phyloP scores from a whole-genome alignment of 2,797 vertebrate genomes.

The Lerista edwardsae region DNA sequence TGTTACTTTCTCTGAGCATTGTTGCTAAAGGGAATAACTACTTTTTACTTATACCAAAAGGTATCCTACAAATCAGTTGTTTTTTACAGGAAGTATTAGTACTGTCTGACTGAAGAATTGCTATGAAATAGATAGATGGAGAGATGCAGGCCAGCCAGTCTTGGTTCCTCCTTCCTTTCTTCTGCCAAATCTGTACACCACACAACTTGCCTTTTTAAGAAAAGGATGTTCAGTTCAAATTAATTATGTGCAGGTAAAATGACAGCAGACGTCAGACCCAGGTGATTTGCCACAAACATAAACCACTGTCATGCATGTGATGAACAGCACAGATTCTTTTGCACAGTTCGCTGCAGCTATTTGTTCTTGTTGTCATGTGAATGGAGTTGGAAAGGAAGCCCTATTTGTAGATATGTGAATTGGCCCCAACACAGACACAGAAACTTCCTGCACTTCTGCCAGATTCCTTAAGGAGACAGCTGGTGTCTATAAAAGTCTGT shows the following conservation, averaged over 20 bases:
- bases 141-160: neutral
- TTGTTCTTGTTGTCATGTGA: neutral
- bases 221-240: neutral
- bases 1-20: neutral
- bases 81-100: neutral
- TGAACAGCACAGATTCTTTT: neutral
- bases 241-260: neutral
- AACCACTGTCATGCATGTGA: neutral
- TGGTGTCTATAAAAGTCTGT: neutral
- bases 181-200: neutral
- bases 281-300: neutral
- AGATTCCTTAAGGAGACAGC: accelerated
- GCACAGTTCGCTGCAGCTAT: neutral
- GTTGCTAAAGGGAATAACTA: neutral
- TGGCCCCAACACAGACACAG: neutral
- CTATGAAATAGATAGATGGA: neutral
- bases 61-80: neutral
- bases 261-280: neutral
- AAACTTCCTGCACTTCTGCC: neutral
- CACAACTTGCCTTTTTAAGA: neutral
- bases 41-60: neutral
- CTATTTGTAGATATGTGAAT: neutral
- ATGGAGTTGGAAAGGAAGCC: neutral
- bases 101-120: neutral
- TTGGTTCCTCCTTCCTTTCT: neutral